A percentile compares a stretch with the other conserved stretches of the same genome.
Evolutionary conservation across 1,140 invertebrate species (phyloP).

Genomic region (Aleiodes sp.): DNA sequence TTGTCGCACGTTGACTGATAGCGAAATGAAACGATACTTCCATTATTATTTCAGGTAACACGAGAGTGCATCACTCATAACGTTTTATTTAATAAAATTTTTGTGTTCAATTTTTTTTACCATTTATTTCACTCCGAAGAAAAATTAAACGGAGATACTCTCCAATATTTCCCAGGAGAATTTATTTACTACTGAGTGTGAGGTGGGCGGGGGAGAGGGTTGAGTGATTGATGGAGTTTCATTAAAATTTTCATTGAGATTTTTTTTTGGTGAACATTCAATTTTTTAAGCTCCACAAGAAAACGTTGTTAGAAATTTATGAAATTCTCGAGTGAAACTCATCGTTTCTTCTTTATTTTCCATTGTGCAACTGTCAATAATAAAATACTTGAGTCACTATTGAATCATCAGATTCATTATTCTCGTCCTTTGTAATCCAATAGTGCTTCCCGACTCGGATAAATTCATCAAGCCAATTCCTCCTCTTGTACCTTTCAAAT

Average conservation of each 20-base stretch:
- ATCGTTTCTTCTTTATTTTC: not conserved
- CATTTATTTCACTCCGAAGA: not conserved
- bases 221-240: not conserved
- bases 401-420: conserved; percentile 13
- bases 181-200: not conserved
- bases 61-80: conserved; percentile 2
- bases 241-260: no score
- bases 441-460: conserved; percentile 18
- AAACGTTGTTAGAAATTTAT: no score
- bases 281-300: no score
- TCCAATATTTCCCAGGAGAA: not conserved
- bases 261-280: no score
- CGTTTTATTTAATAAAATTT: not conserved
- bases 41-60: not conserved
- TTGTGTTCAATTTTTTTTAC: not conserved
- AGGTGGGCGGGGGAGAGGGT: not conserved
- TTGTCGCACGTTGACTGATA: conserved; percentile 15
- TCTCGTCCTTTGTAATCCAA: not conserved
- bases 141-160: not conserved
- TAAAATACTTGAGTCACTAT: conserved; percentile 29
- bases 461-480: conserved; percentile 31
- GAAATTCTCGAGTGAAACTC: not conserved
- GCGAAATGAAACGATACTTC: not conserved
- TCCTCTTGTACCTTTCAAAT: conserved; percentile 25
- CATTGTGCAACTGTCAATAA: not conserved